These are phyloP conservation scores for Oreotragus oreotragus DNA, from an alignment of 2,113 vertebrate species.

Conservation along the genomic window DNA sequence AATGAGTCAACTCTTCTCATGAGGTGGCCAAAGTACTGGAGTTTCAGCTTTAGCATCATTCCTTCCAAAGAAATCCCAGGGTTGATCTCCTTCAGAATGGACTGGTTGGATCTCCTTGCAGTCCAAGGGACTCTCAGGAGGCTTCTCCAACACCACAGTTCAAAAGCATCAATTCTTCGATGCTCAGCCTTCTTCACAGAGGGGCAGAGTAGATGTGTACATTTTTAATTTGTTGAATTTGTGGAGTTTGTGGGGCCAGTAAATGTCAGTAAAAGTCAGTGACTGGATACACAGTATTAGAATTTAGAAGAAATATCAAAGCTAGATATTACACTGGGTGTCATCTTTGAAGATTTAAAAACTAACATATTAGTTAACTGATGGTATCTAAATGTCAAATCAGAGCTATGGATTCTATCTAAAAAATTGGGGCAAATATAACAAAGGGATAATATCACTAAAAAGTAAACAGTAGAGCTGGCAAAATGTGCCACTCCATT, in stretches of 20 bases:
- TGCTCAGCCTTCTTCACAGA: too few relatives aligned
- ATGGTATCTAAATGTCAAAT: neutral
- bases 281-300: neutral
- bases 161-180: too few relatives aligned
- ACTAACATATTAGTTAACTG: neutral
- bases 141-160: too few relatives aligned
- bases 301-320: neutral
- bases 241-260: neutral
- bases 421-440: neutral
- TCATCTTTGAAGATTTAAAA: conserved; percentile 5
- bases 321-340: neutral
- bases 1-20: too few relatives aligned
- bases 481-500: neutral
- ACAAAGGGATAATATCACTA: neutral
- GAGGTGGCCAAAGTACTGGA: too few relatives aligned
- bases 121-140: too few relatives aligned
- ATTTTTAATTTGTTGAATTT: neutral
- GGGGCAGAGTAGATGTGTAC: neutral
- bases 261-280: neutral
- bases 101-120: too few relatives aligned
- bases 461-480: neutral
- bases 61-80: too few relatives aligned
- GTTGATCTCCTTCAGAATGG: too few relatives aligned
- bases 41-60: too few relatives aligned
- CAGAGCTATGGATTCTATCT: neutral